Evolutionary conservation across 2,113 vertebrate genomes (phyloP), one percentile per base, ranked within the genome.

Genomic region (Pipra filicauda): DNA sequence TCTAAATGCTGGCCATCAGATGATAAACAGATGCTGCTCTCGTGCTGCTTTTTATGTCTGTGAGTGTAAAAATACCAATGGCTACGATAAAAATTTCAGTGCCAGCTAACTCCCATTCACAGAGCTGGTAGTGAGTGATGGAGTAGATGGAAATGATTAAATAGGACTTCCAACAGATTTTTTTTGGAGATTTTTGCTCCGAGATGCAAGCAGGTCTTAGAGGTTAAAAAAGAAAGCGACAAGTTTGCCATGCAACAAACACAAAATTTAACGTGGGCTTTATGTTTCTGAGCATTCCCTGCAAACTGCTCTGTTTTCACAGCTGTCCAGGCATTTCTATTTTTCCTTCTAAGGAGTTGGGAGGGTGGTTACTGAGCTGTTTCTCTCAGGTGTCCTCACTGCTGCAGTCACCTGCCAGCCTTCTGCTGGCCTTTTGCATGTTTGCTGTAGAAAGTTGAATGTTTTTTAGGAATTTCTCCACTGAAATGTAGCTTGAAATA

Each of bases 211-310:
- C 18, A 24, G 18, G n/a, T 83, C 54, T 37, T 26, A 22, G 67
- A 54, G 3, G 0, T 8, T 8, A 30, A 67, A 62, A 28, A 9
- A 17, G 46, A 33, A 55, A 88, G 12, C 5, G 13, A 23, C 6
- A 5, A 31, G 41, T 57, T 10, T 62, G 57, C 5, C 18, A 3
- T 5, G 4, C 41, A 23, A 4, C 1, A 4, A 39, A 37, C 11
- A 13, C 1, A 0, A 11, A 3, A 20, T 0, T 51, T 51, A 51
- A 51, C 26, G 0, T 17, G 35, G 3, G 15, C 3, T 65, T 52
- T 33, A 5, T 7, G 12, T 12, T 5, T 20, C 48, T 43, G 48
- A 58, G 28, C 17, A 0, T 8, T 44, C 54, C 30, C 54, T n/a
- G 33, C 28, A 8, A 23, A 48, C 54, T 51, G 30, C 64, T 74